Conservation (phyloP, 2,888 invertebrate species). For the Leptinotarsa juncta region DNA sequence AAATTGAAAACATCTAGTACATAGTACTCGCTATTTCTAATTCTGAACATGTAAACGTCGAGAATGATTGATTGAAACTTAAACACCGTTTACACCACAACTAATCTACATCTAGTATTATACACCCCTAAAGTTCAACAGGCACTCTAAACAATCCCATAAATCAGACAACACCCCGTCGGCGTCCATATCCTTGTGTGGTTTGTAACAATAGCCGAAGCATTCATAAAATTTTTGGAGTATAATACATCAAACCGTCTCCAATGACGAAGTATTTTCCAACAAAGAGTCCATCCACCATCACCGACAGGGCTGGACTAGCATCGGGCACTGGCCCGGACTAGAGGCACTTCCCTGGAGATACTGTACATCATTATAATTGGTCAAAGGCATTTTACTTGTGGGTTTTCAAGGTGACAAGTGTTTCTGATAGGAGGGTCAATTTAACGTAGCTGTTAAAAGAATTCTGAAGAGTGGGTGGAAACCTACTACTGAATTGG, state of each 20-base stretch:
- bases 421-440: too few relatives aligned
- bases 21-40: too few relatives aligned
- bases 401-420: too few relatives aligned
- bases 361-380: too few relatives aligned
- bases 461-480: too few relatives aligned
- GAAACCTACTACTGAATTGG: too few relatives aligned
- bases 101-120: background rate
- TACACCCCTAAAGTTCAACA: conserved; percentile 3
- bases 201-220: background rate
- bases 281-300: conserved; percentile 36
- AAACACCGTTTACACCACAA: background rate
- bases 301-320: too few relatives aligned
- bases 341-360: too few relatives aligned
- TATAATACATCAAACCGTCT: background rate
- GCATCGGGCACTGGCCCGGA: too few relatives aligned
- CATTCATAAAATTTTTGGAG: conserved; percentile 5
- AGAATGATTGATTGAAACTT: background rate
- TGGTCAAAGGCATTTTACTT: too few relatives aligned
- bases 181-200: background rate
- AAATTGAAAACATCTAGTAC: too few relatives aligned
- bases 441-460: too few relatives aligned
- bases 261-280: conserved; percentile 32
- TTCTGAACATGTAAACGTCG: background rate
- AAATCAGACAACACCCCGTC: conserved; percentile 7
- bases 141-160: conserved; percentile 19